A percentile compares a stretch with the other conserved stretches of the same genome.
Conservation (phyloP, 2,113 vertebrate species). For the Gasterosteus aculeatus region DNA sequence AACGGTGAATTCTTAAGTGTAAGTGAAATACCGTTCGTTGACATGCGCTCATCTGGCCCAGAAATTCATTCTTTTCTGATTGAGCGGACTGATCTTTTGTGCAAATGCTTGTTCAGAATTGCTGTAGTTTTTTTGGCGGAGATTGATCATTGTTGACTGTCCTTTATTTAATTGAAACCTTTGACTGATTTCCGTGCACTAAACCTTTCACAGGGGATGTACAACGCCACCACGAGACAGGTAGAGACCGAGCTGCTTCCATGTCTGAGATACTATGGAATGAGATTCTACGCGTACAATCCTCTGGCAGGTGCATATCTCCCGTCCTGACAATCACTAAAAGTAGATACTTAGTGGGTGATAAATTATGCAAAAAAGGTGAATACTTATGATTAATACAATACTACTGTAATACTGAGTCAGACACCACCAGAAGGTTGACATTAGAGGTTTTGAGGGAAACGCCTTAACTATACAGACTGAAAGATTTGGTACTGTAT, state of each 20-base stretch:
- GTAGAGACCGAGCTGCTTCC: slow-evolving; percentile 91
- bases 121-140: not conserved
- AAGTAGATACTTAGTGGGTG: not conserved
- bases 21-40: not conserved
- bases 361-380: not conserved
- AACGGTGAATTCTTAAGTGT: not conserved
- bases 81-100: not conserved
- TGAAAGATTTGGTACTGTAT: not conserved
- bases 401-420: not conserved
- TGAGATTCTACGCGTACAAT: slow-evolving; percentile 95
- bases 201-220: slow-evolving; percentile 88
- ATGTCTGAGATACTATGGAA: slow-evolving; percentile 86
- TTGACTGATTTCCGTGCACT: not conserved
- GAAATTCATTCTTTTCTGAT: not conserved
- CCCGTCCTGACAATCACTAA: not conserved
- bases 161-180: not conserved
- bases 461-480: not conserved
- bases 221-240: slow-evolving; percentile 93
- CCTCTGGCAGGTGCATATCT: slow-evolving; percentile 88
- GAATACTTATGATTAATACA: not conserved
- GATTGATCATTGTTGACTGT: not conserved
- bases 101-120: not conserved
- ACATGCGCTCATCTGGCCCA: not conserved
- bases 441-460: not conserved
- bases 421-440: not conserved